Conservation (phyloP, 2,113 vertebrate species). For the Takifugu flavidus region DNA sequence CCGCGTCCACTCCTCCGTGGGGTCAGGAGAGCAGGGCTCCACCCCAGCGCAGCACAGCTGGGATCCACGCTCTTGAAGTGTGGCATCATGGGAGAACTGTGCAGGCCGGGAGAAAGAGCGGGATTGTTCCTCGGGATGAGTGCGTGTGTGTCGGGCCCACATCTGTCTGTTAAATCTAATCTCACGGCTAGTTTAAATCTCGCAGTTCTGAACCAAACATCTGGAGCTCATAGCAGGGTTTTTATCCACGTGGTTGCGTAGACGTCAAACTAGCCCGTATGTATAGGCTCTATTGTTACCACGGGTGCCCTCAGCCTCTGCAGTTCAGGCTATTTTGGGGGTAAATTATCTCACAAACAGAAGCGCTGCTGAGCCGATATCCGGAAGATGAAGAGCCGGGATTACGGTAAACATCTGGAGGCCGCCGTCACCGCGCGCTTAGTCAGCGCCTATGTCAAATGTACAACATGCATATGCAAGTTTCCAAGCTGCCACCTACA, state of each 20-base stretch:
- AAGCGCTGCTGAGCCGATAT: slow-evolving; percentile 32
- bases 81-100: slow-evolving; percentile 18
- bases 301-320: slow-evolving; percentile 38
- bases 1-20: slow-evolving; percentile 41
- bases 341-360: slow-evolving; percentile 56
- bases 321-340: slow-evolving; percentile 45
- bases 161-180: slow-evolving; percentile 8
- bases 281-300: slow-evolving; percentile 52
- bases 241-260: slow-evolving; percentile 1
- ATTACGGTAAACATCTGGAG: slow-evolving; percentile 28
- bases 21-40: slow-evolving; percentile 39
- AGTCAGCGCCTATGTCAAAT: slow-evolving; percentile 2
- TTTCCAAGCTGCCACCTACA: slow-evolving; percentile 42
- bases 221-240: slow-evolving; percentile 1
- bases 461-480: not conserved
- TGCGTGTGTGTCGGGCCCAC: slow-evolving; percentile 17
- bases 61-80: slow-evolving; percentile 28
- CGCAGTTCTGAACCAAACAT: not conserved
- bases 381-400: slow-evolving; percentile 1
- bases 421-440: slow-evolving; percentile 50
- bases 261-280: not conserved
- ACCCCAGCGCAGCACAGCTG: slow-evolving; percentile 46
- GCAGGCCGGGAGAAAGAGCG: slow-evolving; percentile 33
- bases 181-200: not conserved
- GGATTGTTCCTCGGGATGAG: slow-evolving; percentile 48